phyloP scores from a whole-genome alignment of 2,797 vertebrate genomes.

The Discoglossus pictus region DNA sequence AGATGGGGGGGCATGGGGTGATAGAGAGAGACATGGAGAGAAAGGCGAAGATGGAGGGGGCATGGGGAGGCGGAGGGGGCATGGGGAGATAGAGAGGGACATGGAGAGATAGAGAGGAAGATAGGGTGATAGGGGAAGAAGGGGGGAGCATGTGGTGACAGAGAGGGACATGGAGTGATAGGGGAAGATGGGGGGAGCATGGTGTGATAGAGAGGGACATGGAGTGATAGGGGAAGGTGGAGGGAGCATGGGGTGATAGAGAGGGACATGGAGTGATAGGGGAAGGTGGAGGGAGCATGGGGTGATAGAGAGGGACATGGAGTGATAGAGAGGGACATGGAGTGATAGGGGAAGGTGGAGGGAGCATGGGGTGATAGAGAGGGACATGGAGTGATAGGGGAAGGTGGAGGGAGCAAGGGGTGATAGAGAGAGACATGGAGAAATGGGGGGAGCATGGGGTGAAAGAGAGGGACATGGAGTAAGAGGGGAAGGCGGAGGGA shows the following conservation, averaged over 20 bases:
- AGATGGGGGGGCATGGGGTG: neutral
- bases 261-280: neutral
- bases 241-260: neutral
- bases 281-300: neutral
- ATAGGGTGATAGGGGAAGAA: no score
- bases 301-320: neutral
- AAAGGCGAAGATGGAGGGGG: neutral
- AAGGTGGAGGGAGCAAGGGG: no score
- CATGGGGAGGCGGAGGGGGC: neutral
- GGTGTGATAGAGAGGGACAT: neutral
- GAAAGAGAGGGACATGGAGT: neutral
- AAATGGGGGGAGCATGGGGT: neutral
- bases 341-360: no score
- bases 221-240: neutral
- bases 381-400: no score
- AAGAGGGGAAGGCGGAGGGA: no score
- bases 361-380: no score
- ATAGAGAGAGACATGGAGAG: neutral
- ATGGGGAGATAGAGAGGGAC: neutral
- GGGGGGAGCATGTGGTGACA: neutral
- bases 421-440: neutral
- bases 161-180: slow-evolving; percentile 1
- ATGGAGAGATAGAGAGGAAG: neutral
- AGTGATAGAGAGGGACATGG: no score
- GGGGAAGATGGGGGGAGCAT: neutral